phyloP scores from a whole-genome alignment of 2,888 invertebrate genomes.

The Habrosyne pyritoides region DNA sequence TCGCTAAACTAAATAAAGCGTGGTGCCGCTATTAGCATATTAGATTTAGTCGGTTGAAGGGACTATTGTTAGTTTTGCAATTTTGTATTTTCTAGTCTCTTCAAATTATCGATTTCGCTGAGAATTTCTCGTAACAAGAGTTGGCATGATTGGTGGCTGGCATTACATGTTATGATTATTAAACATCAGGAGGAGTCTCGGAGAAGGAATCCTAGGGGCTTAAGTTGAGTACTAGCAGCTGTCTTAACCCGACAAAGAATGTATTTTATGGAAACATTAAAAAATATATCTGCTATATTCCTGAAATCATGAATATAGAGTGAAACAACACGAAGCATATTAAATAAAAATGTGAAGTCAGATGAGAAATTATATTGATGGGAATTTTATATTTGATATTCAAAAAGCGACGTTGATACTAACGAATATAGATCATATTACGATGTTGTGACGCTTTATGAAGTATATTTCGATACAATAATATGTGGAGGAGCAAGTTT shows the following conservation, averaged over 20 bases:
- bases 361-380: constrained; percentile 7
- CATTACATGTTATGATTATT: not conserved
- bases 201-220: not conserved
- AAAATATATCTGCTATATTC: not conserved
- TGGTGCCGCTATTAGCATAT: constrained; percentile 48
- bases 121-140: not conserved
- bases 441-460: constrained; percentile 20
- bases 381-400: not conserved
- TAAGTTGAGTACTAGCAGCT: not conserved
- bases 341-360: constrained; percentile 9
- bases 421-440: constrained; percentile 16
- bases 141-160: not conserved
- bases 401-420: constrained; percentile 1
- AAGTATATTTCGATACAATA: constrained; percentile 32
- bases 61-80: constrained; percentile 24
- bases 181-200: not conserved
- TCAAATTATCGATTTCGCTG: not conserved
- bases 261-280: not conserved
- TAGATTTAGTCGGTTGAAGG: constrained; percentile 41
- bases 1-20: constrained; percentile 37
- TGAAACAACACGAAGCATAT: constrained; percentile 3
- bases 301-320: constrained; percentile 8
- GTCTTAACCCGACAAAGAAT: not conserved
- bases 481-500: constrained; percentile 48
- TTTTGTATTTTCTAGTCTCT: not conserved